Evolutionary conservation across 2,113 vertebrate genomes (phyloP), one percentile per base, ranked within the genome.

Genomic region (Cyphomyrus discorhynchus): DNA sequence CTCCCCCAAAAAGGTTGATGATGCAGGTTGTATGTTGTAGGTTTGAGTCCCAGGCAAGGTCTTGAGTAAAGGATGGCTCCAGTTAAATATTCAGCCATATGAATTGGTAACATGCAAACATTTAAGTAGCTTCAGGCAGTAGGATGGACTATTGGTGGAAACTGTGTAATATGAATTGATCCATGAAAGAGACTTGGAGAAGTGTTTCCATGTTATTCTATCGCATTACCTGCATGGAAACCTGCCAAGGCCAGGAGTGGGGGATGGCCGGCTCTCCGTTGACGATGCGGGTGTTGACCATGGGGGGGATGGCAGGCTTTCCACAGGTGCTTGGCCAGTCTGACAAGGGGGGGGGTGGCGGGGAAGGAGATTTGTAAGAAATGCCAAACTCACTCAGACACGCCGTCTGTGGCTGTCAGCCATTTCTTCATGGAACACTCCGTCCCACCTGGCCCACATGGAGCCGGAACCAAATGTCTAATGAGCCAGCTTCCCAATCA

Each of bases 221-320:
- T 45, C 19, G 82, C 56, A 90, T 92, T 93, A 96, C 95, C 95
- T 96, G 95, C 95, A 96, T 96, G 92, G 96, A 96, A 87, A 96
- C 96, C 87, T 97, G 96, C 95, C 96, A 96, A 82, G 95, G 96
- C 95, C 96, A 97, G 88, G 95, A 96, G 92, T 96, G 94, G 8
- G 95, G 91, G 86, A 1, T 93, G 91, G 96, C 96, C 19, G 84
- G 74, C 88, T 96, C 96, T 53, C 96, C 95, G 8, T 96, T 96
- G 46, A 96, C 95, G 89, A 96, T 96, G 53, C 94, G 94, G 46
- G 95, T 92, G 89, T 83, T 80, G 70, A 96, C 87, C 88, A 77
- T 13, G 1, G 95, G 95, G 83, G 77, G 87, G 9, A 94, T 91
- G 21, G 53, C 93, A n/a, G 95, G 94, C 0, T 88, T 92, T 21